phyloP scores from a whole-genome alignment of 2,797 vertebrate species.

The Halcyon leucocephala region DNA sequence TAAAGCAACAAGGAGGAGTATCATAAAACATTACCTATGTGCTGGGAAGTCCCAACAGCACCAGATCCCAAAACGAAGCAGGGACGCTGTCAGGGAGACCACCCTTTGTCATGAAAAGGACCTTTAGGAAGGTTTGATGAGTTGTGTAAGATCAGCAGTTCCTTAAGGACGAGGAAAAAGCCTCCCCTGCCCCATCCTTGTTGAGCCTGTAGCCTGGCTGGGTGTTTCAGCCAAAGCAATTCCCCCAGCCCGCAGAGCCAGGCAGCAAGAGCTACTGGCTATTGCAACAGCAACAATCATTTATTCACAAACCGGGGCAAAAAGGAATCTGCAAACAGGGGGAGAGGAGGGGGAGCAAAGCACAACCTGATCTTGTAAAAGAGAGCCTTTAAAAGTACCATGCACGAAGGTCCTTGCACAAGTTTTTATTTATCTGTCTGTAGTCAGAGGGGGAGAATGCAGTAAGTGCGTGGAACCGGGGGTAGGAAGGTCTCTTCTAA shows the following conservation, averaged over 20 bases:
- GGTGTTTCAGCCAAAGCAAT: not conserved
- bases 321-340: not conserved
- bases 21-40: not conserved
- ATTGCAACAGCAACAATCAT: not conserved
- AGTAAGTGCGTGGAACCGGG: not conserved
- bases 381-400: conserved; percentile 22
- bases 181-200: not conserved
- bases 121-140: not conserved
- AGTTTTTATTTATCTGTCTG: conserved; percentile 34
- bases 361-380: conserved; percentile 51
- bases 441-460: conserved; percentile 4
- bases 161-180: not conserved
- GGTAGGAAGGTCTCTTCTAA: conserved; percentile 18
- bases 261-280: not conserved
- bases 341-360: not conserved
- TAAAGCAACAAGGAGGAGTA: not conserved
- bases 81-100: not conserved
- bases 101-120: not conserved
- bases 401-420: not conserved
- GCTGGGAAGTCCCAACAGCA: no score
- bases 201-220: not conserved
- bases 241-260: not conserved
- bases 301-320: conserved; percentile 27
- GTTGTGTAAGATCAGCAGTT: not conserved
- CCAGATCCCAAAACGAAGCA: not conserved